A percentile compares a stretch with the other conserved stretches of the same genome.
Evolutionary conservation across 2,888 invertebrate species (phyloP).

Genomic region (Tipula vernalis): DNA sequence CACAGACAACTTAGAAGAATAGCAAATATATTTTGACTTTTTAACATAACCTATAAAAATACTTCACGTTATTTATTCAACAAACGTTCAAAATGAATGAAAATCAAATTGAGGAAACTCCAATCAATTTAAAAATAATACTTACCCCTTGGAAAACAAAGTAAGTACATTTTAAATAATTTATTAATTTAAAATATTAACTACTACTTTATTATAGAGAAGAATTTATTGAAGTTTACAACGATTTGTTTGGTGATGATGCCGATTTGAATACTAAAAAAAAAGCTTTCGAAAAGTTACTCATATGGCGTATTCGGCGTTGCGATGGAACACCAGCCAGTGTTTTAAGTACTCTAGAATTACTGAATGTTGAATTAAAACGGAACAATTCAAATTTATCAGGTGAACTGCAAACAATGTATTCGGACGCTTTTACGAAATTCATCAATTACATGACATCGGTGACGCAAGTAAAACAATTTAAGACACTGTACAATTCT

Average conservation of each 20-base stretch:
- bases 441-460: slow-evolving; percentile 36
- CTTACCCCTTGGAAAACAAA: slow-evolving; percentile 16
- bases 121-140: slow-evolving; percentile 7
- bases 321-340: slow-evolving; percentile 29
- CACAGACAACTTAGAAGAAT: not conserved
- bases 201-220: slow-evolving; percentile 20
- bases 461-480: slow-evolving; percentile 27
- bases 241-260: slow-evolving; percentile 24
- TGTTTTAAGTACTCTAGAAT: slow-evolving; percentile 27
- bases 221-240: slow-evolving; percentile 29
- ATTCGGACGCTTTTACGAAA: slow-evolving; percentile 30
- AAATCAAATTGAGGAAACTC: not conserved
- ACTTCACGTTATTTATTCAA: not conserved
- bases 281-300: slow-evolving; percentile 25
- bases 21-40: not conserved
- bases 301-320: slow-evolving; percentile 30
- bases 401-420: slow-evolving; percentile 22
- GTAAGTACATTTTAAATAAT: slow-evolving; percentile 10
- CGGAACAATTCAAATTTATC: slow-evolving; percentile 19
- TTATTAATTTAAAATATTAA: not conserved
- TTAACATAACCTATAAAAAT: not conserved
- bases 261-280: slow-evolving; percentile 17
- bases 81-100: not conserved
- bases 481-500: slow-evolving; percentile 31
- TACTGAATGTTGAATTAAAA: slow-evolving; percentile 28